Evolutionary conservation across 1,140 invertebrate species (phyloP).

Genomic region (Habropoda laboriosa): DNA sequence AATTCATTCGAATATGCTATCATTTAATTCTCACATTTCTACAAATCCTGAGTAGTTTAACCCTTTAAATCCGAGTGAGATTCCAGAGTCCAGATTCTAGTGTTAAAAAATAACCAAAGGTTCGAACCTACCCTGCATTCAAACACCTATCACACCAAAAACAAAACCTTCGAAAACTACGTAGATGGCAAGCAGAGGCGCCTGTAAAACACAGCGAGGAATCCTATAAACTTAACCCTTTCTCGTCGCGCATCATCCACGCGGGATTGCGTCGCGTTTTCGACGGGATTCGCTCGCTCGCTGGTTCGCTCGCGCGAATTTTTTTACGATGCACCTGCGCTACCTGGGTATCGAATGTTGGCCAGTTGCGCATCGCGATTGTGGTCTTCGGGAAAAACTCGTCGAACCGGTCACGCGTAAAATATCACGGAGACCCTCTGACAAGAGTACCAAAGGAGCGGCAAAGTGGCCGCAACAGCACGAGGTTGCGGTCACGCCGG

Average conservation of each 20-base stretch:
- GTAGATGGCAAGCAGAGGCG: too few relatives aligned
- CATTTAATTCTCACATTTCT: too few relatives aligned
- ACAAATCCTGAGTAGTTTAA: too few relatives aligned
- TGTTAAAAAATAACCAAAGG: too few relatives aligned
- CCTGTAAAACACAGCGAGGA: not conserved
- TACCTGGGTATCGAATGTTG: constrained; percentile 57
- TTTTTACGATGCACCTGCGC: constrained; percentile 60
- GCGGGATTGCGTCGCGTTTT: constrained; percentile 18
- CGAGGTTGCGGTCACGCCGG: constrained; percentile 52
- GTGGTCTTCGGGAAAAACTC: constrained; percentile 64
- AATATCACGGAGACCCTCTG: constrained; percentile 55
- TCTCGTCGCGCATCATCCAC: not conserved
- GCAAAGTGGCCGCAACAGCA: constrained; percentile 33
- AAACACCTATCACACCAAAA: not conserved
- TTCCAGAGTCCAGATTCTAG: too few relatives aligned
- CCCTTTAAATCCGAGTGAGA: too few relatives aligned
- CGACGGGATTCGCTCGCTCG: constrained; percentile 8
- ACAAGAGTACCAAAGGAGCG: constrained; percentile 48
- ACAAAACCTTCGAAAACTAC: not conserved
- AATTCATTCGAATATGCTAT: too few relatives aligned
- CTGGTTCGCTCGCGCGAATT: constrained; percentile 30
- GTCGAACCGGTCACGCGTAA: constrained; percentile 62
- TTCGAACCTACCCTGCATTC: too few relatives aligned
- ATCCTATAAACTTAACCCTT: not conserved
- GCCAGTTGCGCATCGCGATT: constrained; percentile 42